Evolutionary conservation across 2,113 vertebrate species (phyloP), one percentile per base, ranked within the genome.

Genomic region (Oreamnos americanus): DNA sequence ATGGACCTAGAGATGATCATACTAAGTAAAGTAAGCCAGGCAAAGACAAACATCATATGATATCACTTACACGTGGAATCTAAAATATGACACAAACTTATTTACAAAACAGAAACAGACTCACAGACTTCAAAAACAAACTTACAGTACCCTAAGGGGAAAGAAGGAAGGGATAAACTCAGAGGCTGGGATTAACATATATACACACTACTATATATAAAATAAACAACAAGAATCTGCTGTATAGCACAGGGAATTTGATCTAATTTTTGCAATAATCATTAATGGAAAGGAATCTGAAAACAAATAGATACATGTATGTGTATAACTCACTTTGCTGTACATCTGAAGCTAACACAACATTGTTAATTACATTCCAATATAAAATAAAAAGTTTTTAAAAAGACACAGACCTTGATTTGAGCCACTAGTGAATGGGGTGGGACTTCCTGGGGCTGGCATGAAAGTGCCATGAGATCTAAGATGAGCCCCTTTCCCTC

Each of bases 401-500:
- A 51, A 33, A 81, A 81, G 74, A 74, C 2, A 10, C 33, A 36
- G 33, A 51, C 14, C 13, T 30, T 7, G 16, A 71, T 21, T 9
- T 14, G 13, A 23, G 23, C 39, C 26, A 2, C 2, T 11, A 7
- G 19, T 21, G 19, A 30, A 1, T 3, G 45, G 26, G 12, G 33
- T 39, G 10, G 53, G 49, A 21, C 36, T 57, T 74, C 19, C 30
- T 0, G 3, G 71, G 33, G 8, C 17, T 12, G 17, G 15, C 15
- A 7, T 25, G 12, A 25, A 30, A 23, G 7, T n/a, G 10, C 19
- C 21, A 2, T 19, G 12, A 39, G 30, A 7, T 0, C 4, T 57
- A 49, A 53, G 7, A 13, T 5, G 30, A 67, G 33, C 1, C 9
- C 33, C 11, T 15, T 5, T 15, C 51, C 17, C 11, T 26, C 26